phyloP scores from a whole-genome alignment of 2,113 vertebrate species.

The Bubo blakistoni region DNA sequence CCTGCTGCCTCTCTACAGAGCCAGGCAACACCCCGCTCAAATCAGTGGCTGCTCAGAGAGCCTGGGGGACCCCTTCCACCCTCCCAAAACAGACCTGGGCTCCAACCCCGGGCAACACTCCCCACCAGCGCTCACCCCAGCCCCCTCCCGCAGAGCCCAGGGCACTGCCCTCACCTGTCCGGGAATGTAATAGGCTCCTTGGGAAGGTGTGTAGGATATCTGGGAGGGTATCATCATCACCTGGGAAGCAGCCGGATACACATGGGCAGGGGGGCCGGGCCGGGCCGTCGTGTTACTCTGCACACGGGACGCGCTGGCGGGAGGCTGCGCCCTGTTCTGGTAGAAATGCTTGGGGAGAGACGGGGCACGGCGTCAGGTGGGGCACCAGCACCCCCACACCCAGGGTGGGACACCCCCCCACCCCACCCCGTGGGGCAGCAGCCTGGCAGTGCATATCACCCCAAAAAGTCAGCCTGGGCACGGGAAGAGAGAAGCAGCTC shows the following conservation, averaged over 20 bases:
- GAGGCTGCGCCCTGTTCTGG: slow-evolving; percentile 85
- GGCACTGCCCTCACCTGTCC: slow-evolving; percentile 82
- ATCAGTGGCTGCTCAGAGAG: not conserved
- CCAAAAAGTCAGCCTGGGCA: not conserved
- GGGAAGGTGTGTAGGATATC: slow-evolving; percentile 87
- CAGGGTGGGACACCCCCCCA: not conserved
- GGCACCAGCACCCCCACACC: not conserved
- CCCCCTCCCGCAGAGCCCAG: not conserved
- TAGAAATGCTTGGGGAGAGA: slow-evolving; percentile 86
- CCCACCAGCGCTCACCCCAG: not conserved
- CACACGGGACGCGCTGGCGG: slow-evolving; percentile 83
- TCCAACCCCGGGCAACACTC: not conserved
- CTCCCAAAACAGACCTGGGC: not conserved
- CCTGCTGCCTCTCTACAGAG: not conserved
- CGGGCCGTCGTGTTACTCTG: slow-evolving; percentile 85
- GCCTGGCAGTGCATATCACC: not conserved
- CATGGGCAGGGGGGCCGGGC: slow-evolving; percentile 87
- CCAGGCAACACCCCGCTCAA: not conserved
- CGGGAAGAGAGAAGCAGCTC: not conserved
- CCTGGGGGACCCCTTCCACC: not conserved
- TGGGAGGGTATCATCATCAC: slow-evolving; percentile 98
- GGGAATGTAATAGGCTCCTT: slow-evolving; percentile 91
- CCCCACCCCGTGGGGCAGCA: not conserved
- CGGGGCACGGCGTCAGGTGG: not conserved
- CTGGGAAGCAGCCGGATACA: slow-evolving; percentile 92